Conservation (phyloP, 2,113 vertebrate genomes). For the Geothlypis trichas region DNA sequence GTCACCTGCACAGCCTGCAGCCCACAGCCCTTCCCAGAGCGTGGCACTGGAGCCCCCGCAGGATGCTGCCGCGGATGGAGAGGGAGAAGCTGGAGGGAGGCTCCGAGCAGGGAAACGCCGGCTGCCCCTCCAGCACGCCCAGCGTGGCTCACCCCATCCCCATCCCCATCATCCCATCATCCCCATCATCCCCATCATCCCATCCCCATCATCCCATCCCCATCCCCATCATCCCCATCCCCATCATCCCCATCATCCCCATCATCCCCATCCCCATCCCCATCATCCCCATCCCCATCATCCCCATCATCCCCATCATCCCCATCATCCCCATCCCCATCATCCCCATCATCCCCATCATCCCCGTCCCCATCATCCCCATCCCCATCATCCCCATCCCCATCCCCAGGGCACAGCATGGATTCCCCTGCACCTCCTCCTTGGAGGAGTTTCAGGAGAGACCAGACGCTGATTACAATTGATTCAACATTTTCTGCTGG, state of each 20-base stretch:
- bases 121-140: neutral
- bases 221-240: no score
- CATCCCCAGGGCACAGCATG: fast-evolving
- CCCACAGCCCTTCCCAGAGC: neutral
- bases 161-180: no score
- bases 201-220: no score
- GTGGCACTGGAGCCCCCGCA: fast-evolving
- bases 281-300: no score
- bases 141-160: fast-evolving
- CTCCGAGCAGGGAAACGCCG: fast-evolving
- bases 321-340: no score
- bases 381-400: neutral
- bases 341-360: no score
- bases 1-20: no score
- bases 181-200: no score
- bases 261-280: no score
- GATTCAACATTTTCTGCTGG: neutral
- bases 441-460: neutral
- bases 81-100: neutral
- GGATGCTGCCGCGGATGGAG: fast-evolving
- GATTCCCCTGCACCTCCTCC: neutral
- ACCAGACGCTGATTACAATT: neutral
- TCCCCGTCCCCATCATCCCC: no score
- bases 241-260: no score
- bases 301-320: no score